These are phyloP conservation scores for Octodonta nipae DNA, from an alignment of 2,888 invertebrate species.

Conservation along the genomic window DNA sequence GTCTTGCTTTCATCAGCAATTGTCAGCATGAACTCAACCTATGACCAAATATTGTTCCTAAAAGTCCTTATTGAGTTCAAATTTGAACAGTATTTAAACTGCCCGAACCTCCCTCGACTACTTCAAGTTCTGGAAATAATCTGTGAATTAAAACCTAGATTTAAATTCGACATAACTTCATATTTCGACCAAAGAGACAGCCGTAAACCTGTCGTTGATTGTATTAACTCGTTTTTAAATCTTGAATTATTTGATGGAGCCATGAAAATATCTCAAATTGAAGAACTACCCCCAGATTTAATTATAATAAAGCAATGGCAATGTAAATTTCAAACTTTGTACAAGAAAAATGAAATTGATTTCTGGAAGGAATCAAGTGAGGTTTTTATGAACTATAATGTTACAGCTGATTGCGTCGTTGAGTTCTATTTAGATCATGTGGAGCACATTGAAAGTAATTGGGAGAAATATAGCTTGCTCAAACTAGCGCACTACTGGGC, in stretches of 20 bases:
- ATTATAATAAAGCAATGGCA: constrained; percentile 45
- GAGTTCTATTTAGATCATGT: constrained; percentile 49
- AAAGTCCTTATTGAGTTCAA: constrained; percentile 43
- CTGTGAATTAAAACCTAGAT: constrained; percentile 26
- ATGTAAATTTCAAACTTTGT: constrained; percentile 39
- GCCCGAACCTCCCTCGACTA: constrained; percentile 35
- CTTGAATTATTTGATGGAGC: constrained; percentile 44
- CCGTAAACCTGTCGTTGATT: constrained; percentile 39
- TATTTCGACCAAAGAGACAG: constrained; percentile 27
- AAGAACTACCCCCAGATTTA: constrained; percentile 38
- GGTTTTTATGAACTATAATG: constrained; percentile 46
- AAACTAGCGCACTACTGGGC: constrained; percentile 31
- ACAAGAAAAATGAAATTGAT: constrained; percentile 34
- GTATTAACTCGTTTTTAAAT: constrained; percentile 41
- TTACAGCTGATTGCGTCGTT: constrained; percentile 48
- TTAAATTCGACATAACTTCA: constrained; percentile 40
- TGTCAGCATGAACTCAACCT: constrained; percentile 48
- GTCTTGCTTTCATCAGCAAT: constrained; percentile 48
- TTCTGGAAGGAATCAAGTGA: constrained; percentile 49
- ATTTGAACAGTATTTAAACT: constrained; percentile 41
- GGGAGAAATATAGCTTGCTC: constrained; percentile 38
- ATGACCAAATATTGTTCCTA: constrained; percentile 51
- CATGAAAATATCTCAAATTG: constrained; percentile 43
- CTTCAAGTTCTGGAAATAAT: constrained; percentile 22
- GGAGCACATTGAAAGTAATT: constrained; percentile 31